These are phyloP conservation scores for Myopa testacea DNA, from an alignment of 2,888 invertebrate genomes.

Conservation along the genomic window DNA sequence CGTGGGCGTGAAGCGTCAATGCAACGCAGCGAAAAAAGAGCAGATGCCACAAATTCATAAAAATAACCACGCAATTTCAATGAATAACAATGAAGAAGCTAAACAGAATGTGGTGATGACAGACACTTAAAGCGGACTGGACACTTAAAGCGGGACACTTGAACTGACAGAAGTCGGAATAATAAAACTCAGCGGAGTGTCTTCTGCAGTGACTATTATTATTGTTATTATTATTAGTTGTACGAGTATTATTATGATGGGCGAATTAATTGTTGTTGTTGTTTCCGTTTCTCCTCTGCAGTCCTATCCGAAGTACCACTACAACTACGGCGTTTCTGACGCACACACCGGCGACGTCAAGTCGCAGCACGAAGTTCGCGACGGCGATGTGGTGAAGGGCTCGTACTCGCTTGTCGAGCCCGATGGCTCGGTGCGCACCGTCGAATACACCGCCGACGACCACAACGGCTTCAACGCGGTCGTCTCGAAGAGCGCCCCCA, in stretches of 20 bases:
- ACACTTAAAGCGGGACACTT: background rate
- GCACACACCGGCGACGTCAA: constrained; percentile 68
- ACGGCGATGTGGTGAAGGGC: constrained; percentile 69
- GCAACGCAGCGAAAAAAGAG: background rate
- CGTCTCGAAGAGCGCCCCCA: constrained; percentile 67
- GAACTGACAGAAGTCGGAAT: background rate
- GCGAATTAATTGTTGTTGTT: no score
- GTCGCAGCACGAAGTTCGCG: constrained; percentile 68
- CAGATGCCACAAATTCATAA: background rate
- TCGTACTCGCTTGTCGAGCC: constrained; percentile 69
- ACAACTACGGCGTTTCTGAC: constrained; percentile 68
- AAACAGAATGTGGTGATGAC: background rate
- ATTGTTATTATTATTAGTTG: constrained; percentile 34
- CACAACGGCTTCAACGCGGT: constrained; percentile 69
- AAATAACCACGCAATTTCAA: no score
- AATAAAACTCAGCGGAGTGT: background rate
- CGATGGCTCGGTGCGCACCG: constrained; percentile 69
- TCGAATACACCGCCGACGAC: constrained; percentile 69
- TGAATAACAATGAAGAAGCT: no score
- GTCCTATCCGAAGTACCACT: constrained; percentile 68
- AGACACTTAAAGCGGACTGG: background rate
- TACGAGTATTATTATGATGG: no score
- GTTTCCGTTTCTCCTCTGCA: constrained; percentile 44
- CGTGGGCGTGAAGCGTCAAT: background rate
- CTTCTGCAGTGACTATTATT: background rate